A percentile compares a stretch with the other conserved stretches of the same genome.
These are phyloP conservation scores for Mallotus villosus DNA, from an alignment of 2,797 vertebrate genomes.

Conservation along the genomic window DNA sequence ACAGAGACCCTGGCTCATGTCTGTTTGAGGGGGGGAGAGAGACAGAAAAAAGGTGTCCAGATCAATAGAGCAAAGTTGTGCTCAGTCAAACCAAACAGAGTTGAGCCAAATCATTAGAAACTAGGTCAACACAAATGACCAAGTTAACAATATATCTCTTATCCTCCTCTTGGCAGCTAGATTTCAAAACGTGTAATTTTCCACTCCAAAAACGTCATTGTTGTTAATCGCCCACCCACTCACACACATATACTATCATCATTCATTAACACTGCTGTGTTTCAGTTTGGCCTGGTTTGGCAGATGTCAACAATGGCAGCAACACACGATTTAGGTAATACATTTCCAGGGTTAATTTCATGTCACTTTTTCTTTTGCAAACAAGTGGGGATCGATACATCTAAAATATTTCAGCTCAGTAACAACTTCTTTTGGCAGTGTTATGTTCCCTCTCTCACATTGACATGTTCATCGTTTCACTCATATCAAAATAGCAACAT, in stretches of 20 bases:
- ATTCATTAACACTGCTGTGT: neutral
- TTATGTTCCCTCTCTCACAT: conserved; percentile 27
- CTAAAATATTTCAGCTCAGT: conserved; percentile 9
- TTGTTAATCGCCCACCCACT: neutral
- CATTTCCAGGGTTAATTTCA: neutral
- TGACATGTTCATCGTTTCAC: conserved; percentile 20
- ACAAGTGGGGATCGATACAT: neutral
- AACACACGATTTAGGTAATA: conserved; percentile 1
- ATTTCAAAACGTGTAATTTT: neutral
- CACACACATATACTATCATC: neutral
- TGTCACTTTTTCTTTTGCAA: conserved; percentile 10
- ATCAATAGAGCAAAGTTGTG: no score
- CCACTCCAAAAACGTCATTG: neutral
- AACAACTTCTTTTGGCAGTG: conserved; percentile 9
- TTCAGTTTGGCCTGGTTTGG: conserved; percentile 17
- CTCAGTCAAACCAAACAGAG: no score
- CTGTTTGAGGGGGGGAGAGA: no score
- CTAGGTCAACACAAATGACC: neutral
- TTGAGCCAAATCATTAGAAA: neutral
- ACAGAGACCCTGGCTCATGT: no score
- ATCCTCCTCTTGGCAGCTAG: neutral
- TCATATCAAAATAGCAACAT: conserved; percentile 61
- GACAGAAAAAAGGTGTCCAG: no score
- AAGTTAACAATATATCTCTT: conserved; percentile 1
- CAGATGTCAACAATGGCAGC: neutral